phyloP scores from a whole-genome alignment of 2,888 invertebrate species.

The Euplexia lucipara region DNA sequence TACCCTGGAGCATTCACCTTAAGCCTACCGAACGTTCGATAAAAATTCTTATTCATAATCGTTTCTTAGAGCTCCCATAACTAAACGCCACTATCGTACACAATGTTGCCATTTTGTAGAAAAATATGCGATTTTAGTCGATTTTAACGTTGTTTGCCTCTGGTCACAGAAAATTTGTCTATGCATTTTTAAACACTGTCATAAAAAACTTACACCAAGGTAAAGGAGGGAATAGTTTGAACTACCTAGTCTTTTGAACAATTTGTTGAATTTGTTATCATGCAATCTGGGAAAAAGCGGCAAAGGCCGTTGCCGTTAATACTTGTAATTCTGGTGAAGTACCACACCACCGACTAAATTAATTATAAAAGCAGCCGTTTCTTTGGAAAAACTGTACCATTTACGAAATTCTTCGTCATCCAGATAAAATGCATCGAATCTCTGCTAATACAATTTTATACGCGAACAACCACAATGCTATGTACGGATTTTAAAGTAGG shows the following conservation, averaged over 20 bases:
- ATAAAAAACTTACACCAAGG: slow-evolving; percentile 12
- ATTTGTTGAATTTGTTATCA: too few species aligned
- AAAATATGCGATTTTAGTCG: slow-evolving; percentile 18
- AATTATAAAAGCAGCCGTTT: slow-evolving; percentile 20
- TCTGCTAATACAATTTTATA: slow-evolving; percentile 22
- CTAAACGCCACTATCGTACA: slow-evolving; percentile 18
- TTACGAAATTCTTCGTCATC: slow-evolving; percentile 19
- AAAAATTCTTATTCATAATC: slow-evolving; percentile 5
- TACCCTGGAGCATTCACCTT: too few species aligned
- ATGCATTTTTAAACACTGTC: slow-evolving; percentile 16
- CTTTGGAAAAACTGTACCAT: slow-evolving; percentile 19
- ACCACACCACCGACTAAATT: too few species aligned
- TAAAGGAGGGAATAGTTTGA: slow-evolving; percentile 15
- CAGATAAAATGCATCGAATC: too few species aligned
- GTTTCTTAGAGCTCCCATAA: slow-evolving; percentile 18
- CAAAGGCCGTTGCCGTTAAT: too few species aligned
- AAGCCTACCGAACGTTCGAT: too few species aligned
- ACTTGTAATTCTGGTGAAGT: too few species aligned
- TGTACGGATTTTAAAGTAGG: too few species aligned
- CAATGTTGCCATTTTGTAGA: slow-evolving; percentile 17
- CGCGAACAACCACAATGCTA: slow-evolving; percentile 21
- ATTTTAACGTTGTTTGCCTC: slow-evolving; percentile 18
- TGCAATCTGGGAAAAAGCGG: too few species aligned
- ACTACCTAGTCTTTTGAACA: slow-evolving; percentile 22
- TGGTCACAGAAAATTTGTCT: slow-evolving; percentile 18